Evolutionary conservation across 2,888 invertebrate genomes (phyloP).

Genomic region (Drosophila ustulata): DNA sequence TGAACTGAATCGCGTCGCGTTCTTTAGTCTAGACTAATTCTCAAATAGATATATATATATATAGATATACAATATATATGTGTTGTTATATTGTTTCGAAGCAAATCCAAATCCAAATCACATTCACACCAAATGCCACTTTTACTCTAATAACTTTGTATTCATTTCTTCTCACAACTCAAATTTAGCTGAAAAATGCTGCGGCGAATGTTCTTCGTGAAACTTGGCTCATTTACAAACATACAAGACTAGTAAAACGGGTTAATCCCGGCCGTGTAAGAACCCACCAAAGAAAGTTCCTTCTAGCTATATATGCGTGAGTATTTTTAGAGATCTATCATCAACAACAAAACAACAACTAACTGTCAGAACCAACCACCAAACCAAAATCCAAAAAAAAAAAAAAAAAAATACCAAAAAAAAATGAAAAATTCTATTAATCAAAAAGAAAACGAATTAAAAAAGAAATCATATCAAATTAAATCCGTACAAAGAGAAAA

Average conservation of each 20-base stretch:
- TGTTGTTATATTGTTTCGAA: too few species aligned
- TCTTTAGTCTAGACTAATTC: background rate
- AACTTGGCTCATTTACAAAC: slow-evolving; percentile 99
- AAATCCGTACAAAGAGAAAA: slow-evolving; percentile 8
- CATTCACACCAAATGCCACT: slow-evolving; percentile 26
- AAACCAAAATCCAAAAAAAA: slow-evolving; percentile 38
- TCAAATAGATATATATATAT: too few species aligned
- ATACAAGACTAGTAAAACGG: slow-evolving; percentile 98
- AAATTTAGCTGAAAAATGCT: slow-evolving; percentile 97
- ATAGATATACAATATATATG: too few species aligned
- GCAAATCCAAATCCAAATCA: background rate
- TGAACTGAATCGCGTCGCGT: background rate
- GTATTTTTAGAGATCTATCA: slow-evolving; percentile 83
- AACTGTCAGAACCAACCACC: slow-evolving; percentile 63
- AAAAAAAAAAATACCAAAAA: slow-evolving; percentile 22
- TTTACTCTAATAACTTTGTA: slow-evolving; percentile 80
- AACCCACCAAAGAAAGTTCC: slow-evolving; percentile 99
- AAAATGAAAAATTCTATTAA: slow-evolving; percentile 1
- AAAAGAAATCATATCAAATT: background rate
- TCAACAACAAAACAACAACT: slow-evolving; percentile 49
- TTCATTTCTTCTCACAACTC: slow-evolving; percentile 83
- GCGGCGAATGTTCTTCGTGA: slow-evolving; percentile 99
- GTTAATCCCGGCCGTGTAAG: slow-evolving; percentile 98
- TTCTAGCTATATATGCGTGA: slow-evolving; percentile 99
- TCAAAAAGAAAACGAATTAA: background rate